phyloP scores from a whole-genome alignment of 1,140 invertebrate species.

The Colletes latitarsis region DNA sequence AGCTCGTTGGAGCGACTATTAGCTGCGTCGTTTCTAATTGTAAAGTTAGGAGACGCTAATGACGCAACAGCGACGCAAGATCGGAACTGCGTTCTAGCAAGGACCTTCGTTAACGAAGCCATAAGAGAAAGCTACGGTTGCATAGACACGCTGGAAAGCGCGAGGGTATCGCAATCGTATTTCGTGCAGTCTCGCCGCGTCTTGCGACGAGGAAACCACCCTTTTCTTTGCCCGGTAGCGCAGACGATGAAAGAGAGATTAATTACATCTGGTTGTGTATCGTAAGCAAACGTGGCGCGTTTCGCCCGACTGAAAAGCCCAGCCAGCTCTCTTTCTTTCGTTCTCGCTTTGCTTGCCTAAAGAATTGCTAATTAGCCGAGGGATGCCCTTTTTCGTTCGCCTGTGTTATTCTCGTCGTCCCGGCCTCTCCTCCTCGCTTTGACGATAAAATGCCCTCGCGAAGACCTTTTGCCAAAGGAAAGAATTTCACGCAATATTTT shows the following conservation, averaged over 20 bases:
- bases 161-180: background rate
- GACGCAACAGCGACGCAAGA: no score
- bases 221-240: conserved; percentile 38
- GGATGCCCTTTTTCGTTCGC: conserved; percentile 21
- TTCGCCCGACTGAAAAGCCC: conserved; percentile 41
- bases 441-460: background rate
- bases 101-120: no score
- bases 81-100: no score
- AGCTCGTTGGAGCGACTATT: no score
- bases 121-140: no score
- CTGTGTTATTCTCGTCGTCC: conserved; percentile 6
- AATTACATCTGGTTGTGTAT: conserved; percentile 67
- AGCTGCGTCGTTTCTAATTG: no score
- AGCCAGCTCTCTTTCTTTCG: conserved; percentile 24
- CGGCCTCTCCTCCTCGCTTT: background rate
- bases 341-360: conserved; percentile 48
- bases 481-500: no score
- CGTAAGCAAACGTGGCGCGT: conserved; percentile 59
- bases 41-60: no score
- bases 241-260: conserved; percentile 62
- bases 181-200: background rate
- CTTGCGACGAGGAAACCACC: background rate
- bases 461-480: background rate
- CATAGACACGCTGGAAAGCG: no score
- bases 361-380: conserved; percentile 68